Percentiles rank a stretch among this genome's conserved stretches.
Conservation (phyloP, 2,888 invertebrate genomes). For the Anoplius nigerrimus region DNA sequence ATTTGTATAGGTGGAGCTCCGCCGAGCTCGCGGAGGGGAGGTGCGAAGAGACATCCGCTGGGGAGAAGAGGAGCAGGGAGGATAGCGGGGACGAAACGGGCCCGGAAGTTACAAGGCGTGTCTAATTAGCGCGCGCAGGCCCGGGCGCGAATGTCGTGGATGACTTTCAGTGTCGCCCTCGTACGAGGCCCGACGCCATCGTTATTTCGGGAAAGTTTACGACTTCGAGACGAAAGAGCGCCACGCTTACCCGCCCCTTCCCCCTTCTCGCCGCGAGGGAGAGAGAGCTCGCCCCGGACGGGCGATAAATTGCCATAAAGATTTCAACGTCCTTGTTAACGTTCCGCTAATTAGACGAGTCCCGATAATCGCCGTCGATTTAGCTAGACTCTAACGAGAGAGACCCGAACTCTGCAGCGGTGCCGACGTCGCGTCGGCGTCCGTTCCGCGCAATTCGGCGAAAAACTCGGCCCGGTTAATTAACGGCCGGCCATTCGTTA, state of each 20-base stretch:
- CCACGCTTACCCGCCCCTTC: background rate
- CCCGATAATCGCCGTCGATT: background rate
- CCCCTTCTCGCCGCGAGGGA: no score
- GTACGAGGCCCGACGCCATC: conserved; percentile 2
- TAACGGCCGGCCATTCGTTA: no score
- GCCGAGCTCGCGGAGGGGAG: background rate
- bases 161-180: conserved; percentile 29
- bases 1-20: background rate
- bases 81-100: background rate
- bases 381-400: background rate
- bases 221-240: background rate
- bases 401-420: no score
- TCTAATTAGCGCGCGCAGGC: conserved; percentile 24
- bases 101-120: conserved; percentile 9
- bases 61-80: background rate
- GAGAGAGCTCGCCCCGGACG: conserved; percentile 1
- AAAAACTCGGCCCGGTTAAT: no score
- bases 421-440: no score
- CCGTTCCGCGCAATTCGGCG: no score
- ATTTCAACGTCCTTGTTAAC: conserved; percentile 32
- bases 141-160: conserved; percentile 7
- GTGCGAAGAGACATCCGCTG: background rate
- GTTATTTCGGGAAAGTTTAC: conserved; percentile 28
- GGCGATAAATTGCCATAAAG: conserved; percentile 34
- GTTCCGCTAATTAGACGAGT: conserved; percentile 26